These are phyloP conservation scores for Gobionotothen gibberifrons DNA, from an alignment of 2,797 vertebrate genomes.

Conservation along the genomic window DNA sequence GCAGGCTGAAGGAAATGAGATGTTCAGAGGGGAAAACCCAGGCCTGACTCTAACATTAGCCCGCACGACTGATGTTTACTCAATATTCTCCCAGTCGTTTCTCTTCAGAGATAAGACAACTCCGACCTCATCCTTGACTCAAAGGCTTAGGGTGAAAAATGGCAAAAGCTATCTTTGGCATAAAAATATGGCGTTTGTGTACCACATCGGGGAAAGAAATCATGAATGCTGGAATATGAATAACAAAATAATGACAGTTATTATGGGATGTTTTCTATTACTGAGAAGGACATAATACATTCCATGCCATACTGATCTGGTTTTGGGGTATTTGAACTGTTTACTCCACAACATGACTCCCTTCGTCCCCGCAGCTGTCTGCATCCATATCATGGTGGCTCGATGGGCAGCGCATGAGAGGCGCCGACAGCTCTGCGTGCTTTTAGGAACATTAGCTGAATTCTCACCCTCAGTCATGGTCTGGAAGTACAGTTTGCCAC, in stretches of 20 bases:
- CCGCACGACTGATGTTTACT: conserved; percentile 68
- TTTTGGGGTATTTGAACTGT: conserved; percentile 40
- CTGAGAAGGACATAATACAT: conserved; percentile 7
- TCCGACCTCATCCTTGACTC: conserved; percentile 38
- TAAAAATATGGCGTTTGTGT: not conserved
- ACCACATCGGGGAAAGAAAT: not conserved
- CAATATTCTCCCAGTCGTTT: conserved; percentile 41
- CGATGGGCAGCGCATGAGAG: conserved; percentile 52
- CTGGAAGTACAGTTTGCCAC: conserved; percentile 99
- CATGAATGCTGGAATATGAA: not conserved
- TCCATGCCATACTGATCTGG: conserved; percentile 20
- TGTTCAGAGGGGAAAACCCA: conserved; percentile 71
- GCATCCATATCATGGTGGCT: conserved; percentile 40
- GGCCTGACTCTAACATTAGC: conserved; percentile 66
- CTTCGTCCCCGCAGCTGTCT: conserved; percentile 63
- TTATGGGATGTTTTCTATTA: conserved; percentile 13
- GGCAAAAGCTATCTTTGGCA: not conserved
- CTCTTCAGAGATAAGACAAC: conserved; percentile 42
- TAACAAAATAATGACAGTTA: not conserved
- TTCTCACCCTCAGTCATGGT: conserved; percentile 98
- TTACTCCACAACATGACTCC: conserved; percentile 52
- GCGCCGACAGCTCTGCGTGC: conserved; percentile 68
- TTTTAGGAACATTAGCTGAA: conserved; percentile 43
- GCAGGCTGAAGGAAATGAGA: conserved; percentile 73
- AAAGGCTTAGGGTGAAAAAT: conserved; percentile 20